A percentile compares a stretch with the other conserved stretches of the same genome.
Conservation (phyloP, 2,797 vertebrate species). For the Bufotes viridis region DNA sequence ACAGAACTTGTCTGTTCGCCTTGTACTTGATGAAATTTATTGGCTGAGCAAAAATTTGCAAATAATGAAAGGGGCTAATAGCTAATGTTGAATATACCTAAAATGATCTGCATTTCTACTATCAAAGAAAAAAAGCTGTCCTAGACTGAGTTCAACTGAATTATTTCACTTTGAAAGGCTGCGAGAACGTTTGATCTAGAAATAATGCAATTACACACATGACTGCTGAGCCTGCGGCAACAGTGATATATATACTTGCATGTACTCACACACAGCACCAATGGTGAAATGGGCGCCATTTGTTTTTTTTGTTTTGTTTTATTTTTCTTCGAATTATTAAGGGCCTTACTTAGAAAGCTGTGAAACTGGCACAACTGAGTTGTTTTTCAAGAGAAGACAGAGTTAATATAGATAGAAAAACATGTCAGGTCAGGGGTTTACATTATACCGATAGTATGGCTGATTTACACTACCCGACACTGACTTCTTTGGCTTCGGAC, state of each 20-base stretch:
- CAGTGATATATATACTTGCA: conserved; percentile 44
- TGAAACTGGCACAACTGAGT: conserved; percentile 13
- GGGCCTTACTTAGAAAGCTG: conserved; percentile 10
- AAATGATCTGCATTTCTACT: background rate
- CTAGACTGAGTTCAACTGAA: background rate
- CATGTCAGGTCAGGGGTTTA: background rate
- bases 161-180: conserved; percentile 44
- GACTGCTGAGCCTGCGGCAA: conserved; percentile 45
- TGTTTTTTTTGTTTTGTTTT: conserved; percentile 26
- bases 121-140: conserved; percentile 7
- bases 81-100: background rate
- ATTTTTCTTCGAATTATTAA: background rate
- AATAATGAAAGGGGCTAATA: background rate
- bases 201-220: conserved; percentile 59
- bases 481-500: conserved; percentile 8
- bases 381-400: conserved; percentile 23
- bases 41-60: background rate
- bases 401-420: conserved; percentile 24
- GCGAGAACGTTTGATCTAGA: conserved; percentile 44
- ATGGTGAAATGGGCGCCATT: conserved; percentile 29
- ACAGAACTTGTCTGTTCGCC: background rate
- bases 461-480: conserved; percentile 19
- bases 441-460: background rate
- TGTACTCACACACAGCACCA: conserved; percentile 40
- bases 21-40: background rate